phyloP scores from a whole-genome alignment of 2,888 invertebrate genomes.

The Leptinotarsa tumamoca region DNA sequence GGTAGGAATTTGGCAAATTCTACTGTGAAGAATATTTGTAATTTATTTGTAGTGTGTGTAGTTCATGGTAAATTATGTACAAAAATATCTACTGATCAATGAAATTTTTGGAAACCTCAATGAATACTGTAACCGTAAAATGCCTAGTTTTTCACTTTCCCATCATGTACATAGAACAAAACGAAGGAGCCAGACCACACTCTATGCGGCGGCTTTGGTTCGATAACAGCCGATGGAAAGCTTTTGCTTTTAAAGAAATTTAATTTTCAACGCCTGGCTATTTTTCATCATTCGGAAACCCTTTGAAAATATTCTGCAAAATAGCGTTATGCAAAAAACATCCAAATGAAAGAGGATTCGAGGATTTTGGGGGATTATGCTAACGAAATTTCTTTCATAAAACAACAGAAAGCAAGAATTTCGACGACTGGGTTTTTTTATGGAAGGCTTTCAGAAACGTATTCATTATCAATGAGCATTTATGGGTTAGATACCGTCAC shows the following conservation, averaged over 20 bases:
- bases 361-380: slow-evolving; percentile 17
- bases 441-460: not conserved
- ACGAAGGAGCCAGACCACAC: slow-evolving; percentile 12
- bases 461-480: not conserved
- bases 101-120: no score
- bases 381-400: slow-evolving; percentile 9
- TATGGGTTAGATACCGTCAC: not conserved
- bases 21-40: no score
- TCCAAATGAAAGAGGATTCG: slow-evolving; percentile 12
- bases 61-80: no score
- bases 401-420: slow-evolving; percentile 4
- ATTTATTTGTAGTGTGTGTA: no score
- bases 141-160: not conserved
- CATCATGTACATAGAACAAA: not conserved
- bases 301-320: slow-evolving; percentile 19
- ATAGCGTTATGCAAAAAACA: slow-evolving; percentile 3
- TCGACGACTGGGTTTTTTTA: not conserved
- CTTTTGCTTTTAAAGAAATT: slow-evolving; percentile 29
- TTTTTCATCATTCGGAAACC: slow-evolving; percentile 24
- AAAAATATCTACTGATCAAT: no score
- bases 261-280: slow-evolving; percentile 17
- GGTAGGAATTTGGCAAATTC: no score
- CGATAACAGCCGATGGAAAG: slow-evolving; percentile 21
- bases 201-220: slow-evolving; percentile 15
- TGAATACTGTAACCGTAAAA: not conserved